Percentiles rank a stretch among this genome's conserved stretches.
Evolutionary conservation across 2,888 invertebrate genomes (phyloP).

Genomic region (Clusia tigrina): DNA sequence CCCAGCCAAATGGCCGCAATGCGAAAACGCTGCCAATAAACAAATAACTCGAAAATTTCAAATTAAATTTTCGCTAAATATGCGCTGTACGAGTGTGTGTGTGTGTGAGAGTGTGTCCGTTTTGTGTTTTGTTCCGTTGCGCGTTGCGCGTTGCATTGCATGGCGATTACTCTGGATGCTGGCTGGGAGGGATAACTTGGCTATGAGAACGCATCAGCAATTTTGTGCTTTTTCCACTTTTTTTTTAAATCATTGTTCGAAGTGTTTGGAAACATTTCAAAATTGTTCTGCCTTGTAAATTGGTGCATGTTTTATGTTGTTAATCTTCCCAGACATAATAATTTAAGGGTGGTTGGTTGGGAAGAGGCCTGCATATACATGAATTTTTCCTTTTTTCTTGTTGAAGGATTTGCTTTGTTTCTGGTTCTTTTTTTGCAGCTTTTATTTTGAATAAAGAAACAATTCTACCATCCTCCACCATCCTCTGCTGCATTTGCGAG

Average conservation of each 20-base stretch:
- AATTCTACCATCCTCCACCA: no score
- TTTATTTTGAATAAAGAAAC: no score
- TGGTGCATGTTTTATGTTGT: conserved; percentile 20
- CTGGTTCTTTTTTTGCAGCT: no score
- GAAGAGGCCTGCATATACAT: no score
- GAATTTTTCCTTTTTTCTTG: no score
- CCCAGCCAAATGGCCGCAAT: not conserved
- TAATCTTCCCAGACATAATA: conserved; percentile 25
- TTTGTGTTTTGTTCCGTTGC: not conserved
- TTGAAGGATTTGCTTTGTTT: no score
- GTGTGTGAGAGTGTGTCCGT: not conserved
- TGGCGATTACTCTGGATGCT: not conserved
- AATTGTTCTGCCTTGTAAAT: conserved; percentile 9
- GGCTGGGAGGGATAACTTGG: not conserved
- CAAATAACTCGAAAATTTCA: conserved; percentile 23
- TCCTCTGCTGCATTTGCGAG: no score
- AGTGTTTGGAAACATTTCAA: not conserved
- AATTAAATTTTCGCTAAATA: conserved; percentile 27
- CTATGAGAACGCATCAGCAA: not conserved
- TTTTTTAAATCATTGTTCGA: not conserved
- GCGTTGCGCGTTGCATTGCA: not conserved
- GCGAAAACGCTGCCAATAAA: conserved; percentile 2
- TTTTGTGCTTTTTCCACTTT: not conserved
- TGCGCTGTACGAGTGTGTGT: conserved; percentile 6
- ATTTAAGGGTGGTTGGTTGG: not conserved